phyloP scores from a whole-genome alignment of 2,797 vertebrate species.

The Poeciliopsis turneri region DNA sequence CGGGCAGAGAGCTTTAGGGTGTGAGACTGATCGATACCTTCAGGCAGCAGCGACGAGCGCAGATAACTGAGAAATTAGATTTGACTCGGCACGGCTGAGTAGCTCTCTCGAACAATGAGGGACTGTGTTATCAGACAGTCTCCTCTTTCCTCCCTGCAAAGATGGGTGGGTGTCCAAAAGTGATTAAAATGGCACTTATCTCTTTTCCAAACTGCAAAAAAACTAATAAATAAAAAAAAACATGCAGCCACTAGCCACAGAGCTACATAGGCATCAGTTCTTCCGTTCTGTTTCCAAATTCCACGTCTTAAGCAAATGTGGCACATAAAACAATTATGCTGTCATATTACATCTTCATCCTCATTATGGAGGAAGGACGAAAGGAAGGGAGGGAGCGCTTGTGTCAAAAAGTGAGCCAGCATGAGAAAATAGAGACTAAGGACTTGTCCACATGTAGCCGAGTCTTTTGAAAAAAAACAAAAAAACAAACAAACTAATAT shows the following conservation, averaged over 20 bases:
- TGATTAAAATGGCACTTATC: background rate
- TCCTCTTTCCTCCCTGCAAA: constrained; percentile 17
- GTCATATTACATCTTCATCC: constrained; percentile 69
- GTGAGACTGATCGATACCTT: constrained; percentile 61
- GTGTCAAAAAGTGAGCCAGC: constrained; percentile 30
- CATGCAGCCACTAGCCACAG: background rate
- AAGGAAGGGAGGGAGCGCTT: constrained; percentile 12
- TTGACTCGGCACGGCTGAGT: constrained; percentile 52
- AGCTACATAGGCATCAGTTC: constrained; percentile 9
- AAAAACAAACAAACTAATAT: too few relatives aligned
- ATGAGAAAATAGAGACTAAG: constrained; percentile 9
- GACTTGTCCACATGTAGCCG: too few relatives aligned
- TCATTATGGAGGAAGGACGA: constrained; percentile 58
- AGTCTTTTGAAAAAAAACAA: too few relatives aligned
- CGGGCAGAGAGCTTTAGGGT: constrained; percentile 43
- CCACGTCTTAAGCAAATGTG: constrained; percentile 56
- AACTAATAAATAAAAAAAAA: background rate
- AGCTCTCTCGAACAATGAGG: constrained; percentile 28
- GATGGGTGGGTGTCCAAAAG: constrained; percentile 9
- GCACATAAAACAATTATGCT: constrained; percentile 58
- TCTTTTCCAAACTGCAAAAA: too few relatives aligned
- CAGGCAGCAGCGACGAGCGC: constrained; percentile 35
- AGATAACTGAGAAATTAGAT: constrained; percentile 60
- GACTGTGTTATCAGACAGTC: constrained; percentile 23
- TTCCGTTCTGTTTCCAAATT: constrained; percentile 16